phyloP scores from a whole-genome alignment of 2,797 vertebrate species.

The Salarias fasciatus region DNA sequence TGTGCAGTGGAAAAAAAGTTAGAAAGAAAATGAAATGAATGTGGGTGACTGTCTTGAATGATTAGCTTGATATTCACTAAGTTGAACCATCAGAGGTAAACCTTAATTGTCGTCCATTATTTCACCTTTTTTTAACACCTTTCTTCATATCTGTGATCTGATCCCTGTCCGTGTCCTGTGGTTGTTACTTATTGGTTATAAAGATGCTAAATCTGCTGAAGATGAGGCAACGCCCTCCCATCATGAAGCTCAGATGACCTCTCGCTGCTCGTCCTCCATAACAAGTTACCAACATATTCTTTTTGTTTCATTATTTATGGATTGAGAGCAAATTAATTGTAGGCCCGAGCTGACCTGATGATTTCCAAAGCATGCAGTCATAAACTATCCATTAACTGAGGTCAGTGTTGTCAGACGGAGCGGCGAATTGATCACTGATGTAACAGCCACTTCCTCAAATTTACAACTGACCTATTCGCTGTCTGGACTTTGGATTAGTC shows the following conservation, averaged over 20 bases:
- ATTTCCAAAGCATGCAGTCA: not conserved
- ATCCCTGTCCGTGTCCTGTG: conserved; percentile 9
- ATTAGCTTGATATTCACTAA: conserved; percentile 26
- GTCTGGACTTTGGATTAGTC: conserved; percentile 4
- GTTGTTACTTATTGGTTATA: conserved; percentile 35
- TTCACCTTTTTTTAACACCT: too few relatives aligned
- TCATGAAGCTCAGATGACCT: not conserved
- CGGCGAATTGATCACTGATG: conserved; percentile 29
- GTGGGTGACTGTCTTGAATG: conserved; percentile 17
- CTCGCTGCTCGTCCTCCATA: not conserved
- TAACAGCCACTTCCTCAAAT: conserved; percentile 23
- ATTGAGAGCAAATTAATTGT: conserved; percentile 22
- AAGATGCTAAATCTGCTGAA: not conserved
- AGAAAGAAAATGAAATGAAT: conserved; percentile 24
- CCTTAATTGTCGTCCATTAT: not conserved
- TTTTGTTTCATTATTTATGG: conserved; percentile 19
- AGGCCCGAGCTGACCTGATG: conserved; percentile 5
- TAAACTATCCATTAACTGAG: conserved; percentile 29
- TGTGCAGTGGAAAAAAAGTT: conserved; percentile 22
- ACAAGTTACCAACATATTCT: conserved; percentile 19
- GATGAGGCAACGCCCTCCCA: conserved; percentile 20
- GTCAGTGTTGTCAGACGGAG: conserved; percentile 20
- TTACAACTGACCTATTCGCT: conserved; percentile 13
- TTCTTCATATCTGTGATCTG: conserved; percentile 7
- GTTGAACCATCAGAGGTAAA: not conserved